Percentiles rank a stretch among this genome's conserved stretches.
Conservation (phyloP, 2,113 vertebrate species). For the Lagenorhynchus albirostris region DNA sequence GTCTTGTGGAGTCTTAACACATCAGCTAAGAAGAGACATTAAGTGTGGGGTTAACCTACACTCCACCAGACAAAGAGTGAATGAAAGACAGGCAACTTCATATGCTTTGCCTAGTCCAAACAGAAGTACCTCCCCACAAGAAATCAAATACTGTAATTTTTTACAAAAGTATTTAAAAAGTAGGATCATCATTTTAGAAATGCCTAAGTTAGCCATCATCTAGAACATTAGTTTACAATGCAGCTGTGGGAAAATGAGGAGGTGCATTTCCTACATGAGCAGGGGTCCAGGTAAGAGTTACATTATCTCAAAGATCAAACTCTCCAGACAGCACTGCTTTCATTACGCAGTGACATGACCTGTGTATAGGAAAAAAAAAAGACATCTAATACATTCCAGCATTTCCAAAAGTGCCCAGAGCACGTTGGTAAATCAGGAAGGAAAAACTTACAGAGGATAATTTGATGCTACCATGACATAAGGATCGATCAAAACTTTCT, state of each 20-base stretch:
- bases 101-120: not conserved
- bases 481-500: not conserved
- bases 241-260: not conserved
- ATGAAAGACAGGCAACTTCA: not conserved
- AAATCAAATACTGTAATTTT: not conserved
- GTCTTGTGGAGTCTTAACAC: accelerated
- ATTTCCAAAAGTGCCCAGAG: not conserved
- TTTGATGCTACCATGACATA: not conserved
- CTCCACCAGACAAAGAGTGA: not conserved
- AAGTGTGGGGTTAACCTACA: accelerated
- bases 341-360: not conserved
- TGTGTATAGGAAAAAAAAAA: not conserved
- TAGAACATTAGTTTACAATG: not conserved
- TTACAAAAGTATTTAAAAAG: not conserved
- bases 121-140: not conserved
- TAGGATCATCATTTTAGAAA: not conserved
- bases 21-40: not conserved
- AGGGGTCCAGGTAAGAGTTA: not conserved
- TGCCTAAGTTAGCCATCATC: not conserved
- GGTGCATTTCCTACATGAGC: not conserved
- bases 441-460: not conserved
- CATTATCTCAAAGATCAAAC: not conserved
- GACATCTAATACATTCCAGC: accelerated
- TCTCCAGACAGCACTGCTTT: not conserved
- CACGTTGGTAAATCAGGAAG: not conserved